Evolutionary conservation across 1,140 invertebrate genomes (phyloP).

Genomic region (Lethocerus indicus): DNA sequence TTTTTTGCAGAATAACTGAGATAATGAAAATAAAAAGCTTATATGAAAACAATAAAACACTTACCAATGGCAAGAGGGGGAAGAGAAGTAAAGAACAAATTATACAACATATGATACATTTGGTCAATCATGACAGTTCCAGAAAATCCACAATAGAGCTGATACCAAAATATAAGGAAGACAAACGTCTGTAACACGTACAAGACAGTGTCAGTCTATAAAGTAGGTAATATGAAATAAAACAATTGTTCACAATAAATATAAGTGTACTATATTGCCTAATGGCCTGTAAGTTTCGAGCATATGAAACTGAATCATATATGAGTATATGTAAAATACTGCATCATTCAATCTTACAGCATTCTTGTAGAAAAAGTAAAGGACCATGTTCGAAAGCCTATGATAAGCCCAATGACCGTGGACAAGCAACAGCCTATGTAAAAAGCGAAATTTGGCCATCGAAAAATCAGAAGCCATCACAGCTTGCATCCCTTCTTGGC

Average conservation of each 20-base stretch:
- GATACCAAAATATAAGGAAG: conserved; percentile 83
- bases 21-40: no score
- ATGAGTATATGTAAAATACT: neutral
- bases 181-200: conserved; percentile 65
- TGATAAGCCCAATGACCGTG: conserved; percentile 97
- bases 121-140: conserved; percentile 84
- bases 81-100: conserved; percentile 82
- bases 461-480: conserved; percentile 96
- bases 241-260: neutral
- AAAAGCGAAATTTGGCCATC: conserved; percentile 73
- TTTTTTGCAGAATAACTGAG: no score
- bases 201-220: conserved; percentile 11
- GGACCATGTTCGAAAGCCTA: conserved; percentile 75
- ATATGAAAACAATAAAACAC: no score
- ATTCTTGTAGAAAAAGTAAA: conserved; percentile 97
- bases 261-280: no score
- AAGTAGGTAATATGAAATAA: neutral
- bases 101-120: conserved; percentile 86
- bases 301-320: no score
- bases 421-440: conserved; percentile 71
- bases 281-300: no score
- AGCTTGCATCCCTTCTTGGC: conserved; percentile 88
- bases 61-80: conserved; percentile 73
- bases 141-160: conserved; percentile 82
- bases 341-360: conserved; percentile 42